Base-by-base conservation (phyloP, 2,113 vertebrate species). In the Peromyscus maniculatus region DNA sequence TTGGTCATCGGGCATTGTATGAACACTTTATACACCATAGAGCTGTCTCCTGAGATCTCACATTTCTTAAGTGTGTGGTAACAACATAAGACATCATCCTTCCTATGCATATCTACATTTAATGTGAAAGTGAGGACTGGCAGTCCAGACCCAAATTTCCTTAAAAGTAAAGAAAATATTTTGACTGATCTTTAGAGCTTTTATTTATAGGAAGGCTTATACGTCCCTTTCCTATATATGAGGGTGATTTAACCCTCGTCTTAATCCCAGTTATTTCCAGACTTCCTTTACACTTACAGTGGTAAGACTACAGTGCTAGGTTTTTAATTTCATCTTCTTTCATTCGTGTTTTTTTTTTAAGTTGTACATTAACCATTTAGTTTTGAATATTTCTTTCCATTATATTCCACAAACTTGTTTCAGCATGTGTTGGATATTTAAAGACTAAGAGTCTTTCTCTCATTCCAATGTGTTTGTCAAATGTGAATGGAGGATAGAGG, bases 71-170 rank as follows among this genome's bases (percentile, higher is more conserved):
- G 89, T 79, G 31, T 93, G 67, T 83, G 83, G 91, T 94, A 72
- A 89, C 77, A 97, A 87, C 92, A 91, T 97, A 95, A 94, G 89
- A 96, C 89, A 55, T 74, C 55, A 67, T 67, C 49, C 49, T 94
- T 94, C 91, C 78, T 96, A 93, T 87, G 94, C 93, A 96, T 95
- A 95, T 94, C 95, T 95, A 83, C 72, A 97, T 89, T 89, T 46
- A 52, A 75, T 59, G 82, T 74, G 77, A 94, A 95, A 96, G 80
- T 94, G 89, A 96, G 90, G 72, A 93, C 33, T 84, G 62, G 26
- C 46, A 89, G 33, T 64, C 26, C 77, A 96, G 72, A 93, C 5
- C 15, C 52, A 21, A 88, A 67, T 78, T 96, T 92, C 83, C 39
- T 79, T 94, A 94, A 52, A 28, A 88, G 79, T 80, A 74, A 93